Evolutionary conservation across 2,797 vertebrate species (phyloP), one percentile per base, ranked within the genome.

Genomic region (Rhabdophis nuchalis): DNA sequence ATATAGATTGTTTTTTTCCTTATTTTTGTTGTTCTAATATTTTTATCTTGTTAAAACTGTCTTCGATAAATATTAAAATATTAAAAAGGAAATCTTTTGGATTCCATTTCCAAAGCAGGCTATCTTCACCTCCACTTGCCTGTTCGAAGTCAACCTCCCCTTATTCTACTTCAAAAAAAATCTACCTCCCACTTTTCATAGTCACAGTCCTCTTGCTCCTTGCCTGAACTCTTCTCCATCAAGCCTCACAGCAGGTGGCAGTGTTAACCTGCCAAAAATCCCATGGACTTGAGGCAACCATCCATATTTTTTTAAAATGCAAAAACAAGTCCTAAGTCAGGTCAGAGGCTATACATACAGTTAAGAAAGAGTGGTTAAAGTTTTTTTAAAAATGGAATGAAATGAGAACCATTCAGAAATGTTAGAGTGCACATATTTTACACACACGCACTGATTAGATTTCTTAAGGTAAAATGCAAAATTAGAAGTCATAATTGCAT

Each of bases 181-280:
- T 50, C 60, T 50, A 56, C 10, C 18, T n/a, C 5, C 14, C 23
- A 16, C 12, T 10, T 54, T 68, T n/a, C 3, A 29, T 29, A 3
- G 1, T 86, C 68, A 14, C 14, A 7, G 25, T 16, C 27, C 14
- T 25, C 11, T 56, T 57, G 36, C 27, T 68, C n/a, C 60, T 56
- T 90, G 36, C 7, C 53, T 46, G 8, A 27, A 77, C 32, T 50
- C 10, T 4, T 27, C 1, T 53, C 56, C 36, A 32, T 88, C 29
- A 82, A 87, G 23, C 56, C 16, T 1, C 36, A 96, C 97, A 95
- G 96, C 11, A 97, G 97, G 85, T 97, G 97, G 97, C 97, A 95
- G 94, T 96, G 77, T 93, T 92, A 89, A 93, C 91, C 96, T 72
- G 91, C 94, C 0, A 64, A 96, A 95, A 92, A 23, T 68, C 86